Evolutionary conservation across 2,113 vertebrate genomes (phyloP), one percentile per base, ranked within the genome.

Genomic region (Petroica traversi): DNA sequence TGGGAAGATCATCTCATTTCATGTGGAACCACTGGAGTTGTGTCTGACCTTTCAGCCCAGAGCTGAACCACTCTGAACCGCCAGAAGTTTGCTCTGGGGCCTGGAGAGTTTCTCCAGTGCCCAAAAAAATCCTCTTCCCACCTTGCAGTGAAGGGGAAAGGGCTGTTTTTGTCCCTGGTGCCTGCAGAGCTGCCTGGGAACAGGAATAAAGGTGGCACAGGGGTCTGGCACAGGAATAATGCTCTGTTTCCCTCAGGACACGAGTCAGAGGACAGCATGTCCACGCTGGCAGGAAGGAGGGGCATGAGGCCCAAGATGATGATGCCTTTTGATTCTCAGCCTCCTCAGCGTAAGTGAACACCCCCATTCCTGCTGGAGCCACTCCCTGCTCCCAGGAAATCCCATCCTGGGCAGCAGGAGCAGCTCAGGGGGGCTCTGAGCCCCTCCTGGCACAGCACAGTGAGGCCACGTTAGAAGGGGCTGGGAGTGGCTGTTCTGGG

Each of bases 291-390:
- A 66, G 99, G 99, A 92, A 99, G 99, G 46, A 98, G 99, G 68
- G 99, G 99, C 91, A 99, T 99, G 99, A 99, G 99, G 96, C 99
- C 99, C 97, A 99, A 99, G 98, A 99, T 99, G 99, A 99, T 99
- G 99, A 99, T 99, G 99, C 99, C 99, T 71, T 99, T 99, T 98
- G 99, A 99, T 93, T 98, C 99, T n/a, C 99, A 99, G 85, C 99
- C 99, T 7, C 99, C 99, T 95, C 99, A 99, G 97, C 99, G 99
- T 99, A 99, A 99, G 99, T 99, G 94, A 95, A 40, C 77, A 75
- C 49, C 62, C 23, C 48, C 55, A 58, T 28, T 73, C 71, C 34
- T 66, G 74, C 69, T 57, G 81, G 63, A 57, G 31, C 4, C 76
- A 9, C 46, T 18, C n/a, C 6, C 45, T 55, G 28, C 57, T 74